phyloP scores from a whole-genome alignment of 92 coral and sea anemone genomes.

The Siderastrea radians region DNA sequence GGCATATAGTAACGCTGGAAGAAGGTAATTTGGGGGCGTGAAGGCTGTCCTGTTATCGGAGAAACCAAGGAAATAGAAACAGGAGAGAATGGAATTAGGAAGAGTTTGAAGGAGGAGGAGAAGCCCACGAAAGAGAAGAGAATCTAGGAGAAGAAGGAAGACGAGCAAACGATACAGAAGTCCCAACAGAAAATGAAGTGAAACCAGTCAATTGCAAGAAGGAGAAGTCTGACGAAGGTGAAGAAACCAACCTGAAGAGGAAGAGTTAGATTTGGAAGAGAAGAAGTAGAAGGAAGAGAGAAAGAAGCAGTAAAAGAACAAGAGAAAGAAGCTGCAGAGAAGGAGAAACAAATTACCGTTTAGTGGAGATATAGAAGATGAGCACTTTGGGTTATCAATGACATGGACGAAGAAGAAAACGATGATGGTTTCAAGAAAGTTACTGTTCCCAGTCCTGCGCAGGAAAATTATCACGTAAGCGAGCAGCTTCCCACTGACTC shows the following conservation, averaged over 20 bases:
- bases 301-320: no score
- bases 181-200: neutral
- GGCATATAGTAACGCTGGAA: neutral
- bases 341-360: constrained; percentile 43
- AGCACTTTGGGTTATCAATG: constrained; percentile 43
- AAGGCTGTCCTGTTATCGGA: neutral
- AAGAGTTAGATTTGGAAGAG: constrained; percentile 10
- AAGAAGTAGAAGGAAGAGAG: neutral
- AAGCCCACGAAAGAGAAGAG: neutral
- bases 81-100: neutral
- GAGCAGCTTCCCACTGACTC: neutral
- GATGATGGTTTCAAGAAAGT: no score
- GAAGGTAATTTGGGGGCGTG: neutral
- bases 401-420: constrained; percentile 44
- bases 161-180: neutral
- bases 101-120: neutral
- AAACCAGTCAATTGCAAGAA: neutral
- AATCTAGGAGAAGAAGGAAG: constrained; percentile 11
- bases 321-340: constrained; percentile 1
- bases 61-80: neutral
- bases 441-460: neutral
- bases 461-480: neutral
- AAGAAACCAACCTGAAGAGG: neutral
- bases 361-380: constrained; percentile 48
- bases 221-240: constrained; percentile 1